Percentiles rank a stretch among this genome's conserved stretches.
Conservation (phyloP, 2,888 invertebrate genomes). For the Aethes cnicana region DNA sequence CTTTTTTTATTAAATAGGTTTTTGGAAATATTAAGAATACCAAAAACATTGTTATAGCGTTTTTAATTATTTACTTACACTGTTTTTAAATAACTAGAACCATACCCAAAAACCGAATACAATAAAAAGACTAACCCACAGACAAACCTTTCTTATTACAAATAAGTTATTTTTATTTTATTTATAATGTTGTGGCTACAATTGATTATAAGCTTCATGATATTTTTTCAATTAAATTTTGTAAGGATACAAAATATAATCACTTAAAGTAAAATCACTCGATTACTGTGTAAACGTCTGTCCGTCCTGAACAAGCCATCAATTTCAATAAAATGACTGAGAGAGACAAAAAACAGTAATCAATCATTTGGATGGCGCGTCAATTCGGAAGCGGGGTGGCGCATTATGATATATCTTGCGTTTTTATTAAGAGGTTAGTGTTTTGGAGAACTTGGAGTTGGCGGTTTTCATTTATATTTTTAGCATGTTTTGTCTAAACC, state of each 20-base stretch:
- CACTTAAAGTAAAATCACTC: constrained; percentile 35
- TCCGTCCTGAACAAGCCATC: constrained; percentile 54
- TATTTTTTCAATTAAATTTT: background rate
- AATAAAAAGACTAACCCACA: too few species aligned
- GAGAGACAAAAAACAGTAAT: constrained; percentile 57
- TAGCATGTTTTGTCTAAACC: background rate
- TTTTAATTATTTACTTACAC: too few species aligned
- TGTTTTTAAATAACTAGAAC: too few species aligned
- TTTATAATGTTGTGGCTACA: too few species aligned
- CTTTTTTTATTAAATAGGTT: too few species aligned
- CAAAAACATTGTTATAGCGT: too few species aligned
- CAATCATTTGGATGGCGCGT: constrained; percentile 54
- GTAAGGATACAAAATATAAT: background rate
- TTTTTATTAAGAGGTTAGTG: constrained; percentile 6
- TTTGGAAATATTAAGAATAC: too few species aligned
- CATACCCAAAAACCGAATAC: too few species aligned
- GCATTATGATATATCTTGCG: constrained; percentile 7
- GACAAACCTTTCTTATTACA: too few species aligned
- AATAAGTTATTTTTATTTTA: background rate
- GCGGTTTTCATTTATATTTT: background rate
- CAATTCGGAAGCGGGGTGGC: constrained; percentile 46
- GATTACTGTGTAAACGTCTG: constrained; percentile 44
- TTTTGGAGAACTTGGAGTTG: background rate
- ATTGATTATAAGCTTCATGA: background rate
- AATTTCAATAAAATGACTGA: constrained; percentile 71